A percentile compares a stretch with the other conserved stretches of the same genome.
Conservation (phyloP, 2,113 vertebrate genomes). For the Gila orcuttii region DNA sequence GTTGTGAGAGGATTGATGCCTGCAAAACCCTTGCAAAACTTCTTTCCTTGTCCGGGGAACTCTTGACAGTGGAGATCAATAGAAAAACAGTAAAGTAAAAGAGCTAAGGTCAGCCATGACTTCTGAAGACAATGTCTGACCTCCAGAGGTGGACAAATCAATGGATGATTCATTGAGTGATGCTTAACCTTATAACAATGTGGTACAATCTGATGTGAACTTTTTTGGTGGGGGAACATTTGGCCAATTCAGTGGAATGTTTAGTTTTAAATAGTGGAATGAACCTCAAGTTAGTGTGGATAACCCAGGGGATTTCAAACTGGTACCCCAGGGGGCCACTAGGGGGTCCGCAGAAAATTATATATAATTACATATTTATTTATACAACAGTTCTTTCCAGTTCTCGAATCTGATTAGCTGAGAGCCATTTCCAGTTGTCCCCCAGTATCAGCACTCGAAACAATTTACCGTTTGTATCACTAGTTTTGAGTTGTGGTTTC, state of each 20-base stretch:
- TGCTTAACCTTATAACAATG: conserved; percentile 23
- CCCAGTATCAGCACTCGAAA: too few relatives aligned
- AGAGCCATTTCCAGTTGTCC: too few relatives aligned
- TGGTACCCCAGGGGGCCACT: too few relatives aligned
- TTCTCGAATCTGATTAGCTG: too few relatives aligned
- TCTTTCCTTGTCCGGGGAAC: not conserved
- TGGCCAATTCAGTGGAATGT: not conserved
- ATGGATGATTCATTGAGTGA: conserved; percentile 27
- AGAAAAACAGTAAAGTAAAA: conserved; percentile 20
- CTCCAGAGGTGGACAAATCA: conserved; percentile 33
- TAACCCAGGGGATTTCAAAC: not conserved
- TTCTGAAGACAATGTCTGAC: conserved; percentile 44
- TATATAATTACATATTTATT: too few relatives aligned
- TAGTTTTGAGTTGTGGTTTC: too few relatives aligned
- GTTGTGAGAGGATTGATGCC: not conserved
- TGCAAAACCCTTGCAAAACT: not conserved
- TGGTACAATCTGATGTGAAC: not conserved
- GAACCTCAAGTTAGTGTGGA: not conserved
- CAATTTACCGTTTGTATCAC: too few relatives aligned
- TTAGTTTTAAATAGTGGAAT: not conserved
- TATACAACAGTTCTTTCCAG: too few relatives aligned
- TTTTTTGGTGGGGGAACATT: not conserved
- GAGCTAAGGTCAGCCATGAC: not conserved
- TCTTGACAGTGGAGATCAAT: conserved; percentile 43
- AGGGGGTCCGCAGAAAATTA: too few relatives aligned